Evolutionary conservation across 2,888 invertebrate genomes (phyloP), one percentile per base, ranked within the genome.

Genomic region (Pollenia griseotomentosa): DNA sequence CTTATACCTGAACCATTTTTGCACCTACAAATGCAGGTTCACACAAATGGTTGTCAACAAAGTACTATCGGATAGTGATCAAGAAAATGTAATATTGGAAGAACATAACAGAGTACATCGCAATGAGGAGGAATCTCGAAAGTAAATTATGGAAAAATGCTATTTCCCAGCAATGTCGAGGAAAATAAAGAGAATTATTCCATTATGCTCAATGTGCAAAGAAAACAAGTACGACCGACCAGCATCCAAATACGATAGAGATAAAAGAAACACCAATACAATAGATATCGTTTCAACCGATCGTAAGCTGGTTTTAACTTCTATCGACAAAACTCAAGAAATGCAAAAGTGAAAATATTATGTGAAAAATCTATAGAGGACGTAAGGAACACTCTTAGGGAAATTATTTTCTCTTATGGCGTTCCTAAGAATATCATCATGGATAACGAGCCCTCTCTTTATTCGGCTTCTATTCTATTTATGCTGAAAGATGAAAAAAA

Each of bases 401-500:
- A 23, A n/a, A n/a, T n/a, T n/a, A n/a, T n/a, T n/a, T n/a, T n/a
- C n/a, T n/a, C n/a, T n/a, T n/a, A n/a, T n/a, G n/a, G n/a, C n/a
- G 23, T 84, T 16, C 88, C 89, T 2, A 73, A 88, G 44, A 23
- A 42, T 51, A 55, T 90, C 0, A 87, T 89, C 6, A 88, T 88
- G 19, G 89, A 90, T 40, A 89, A 87, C 8, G 89, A 90, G 74
- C 81, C 57, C 16, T 86, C 89, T 0, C 23, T 90, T 6, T 89
- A 88, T 23, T 88, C 87, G 0, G 63, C 83, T 0, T 79, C 86
- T 10, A 89, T 88, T 0, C 71, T 66, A 42, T 87, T 86, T 2
- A 65, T 89, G 82, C 53, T 89, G 51, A 70, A 88, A 63, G 80
- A 88, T 2, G 81, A 75, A 23, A 87, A 89, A 19, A 53, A 85